Conservation (phyloP, 1,140 invertebrate species). For the Delia radicum region DNA sequence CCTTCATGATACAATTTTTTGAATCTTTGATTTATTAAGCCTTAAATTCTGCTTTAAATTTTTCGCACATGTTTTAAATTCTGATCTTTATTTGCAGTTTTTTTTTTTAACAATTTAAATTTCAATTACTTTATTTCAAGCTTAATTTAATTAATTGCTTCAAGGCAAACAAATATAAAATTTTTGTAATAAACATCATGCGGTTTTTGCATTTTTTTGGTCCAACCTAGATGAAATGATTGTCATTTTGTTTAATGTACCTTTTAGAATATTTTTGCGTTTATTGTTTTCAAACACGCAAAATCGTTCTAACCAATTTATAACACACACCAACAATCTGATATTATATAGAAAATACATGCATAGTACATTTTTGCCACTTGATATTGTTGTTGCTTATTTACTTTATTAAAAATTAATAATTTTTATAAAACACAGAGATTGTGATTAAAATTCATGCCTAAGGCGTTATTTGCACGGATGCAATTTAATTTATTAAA, state of each 20-base stretch:
- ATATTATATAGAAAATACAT: background rate
- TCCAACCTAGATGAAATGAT: background rate
- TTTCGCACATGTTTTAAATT: too few species aligned
- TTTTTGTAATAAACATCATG: background rate
- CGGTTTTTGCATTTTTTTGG: background rate
- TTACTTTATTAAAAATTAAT: constrained; percentile 52
- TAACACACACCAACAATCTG: background rate
- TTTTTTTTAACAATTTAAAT: too few species aligned
- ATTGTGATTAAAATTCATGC: constrained; percentile 30
- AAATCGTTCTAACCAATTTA: background rate
- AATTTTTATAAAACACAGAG: constrained; percentile 39
- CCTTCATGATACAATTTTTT: too few species aligned
- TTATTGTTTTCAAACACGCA: background rate
- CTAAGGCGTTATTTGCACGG: constrained; percentile 36
- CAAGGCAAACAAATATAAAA: constrained; percentile 6
- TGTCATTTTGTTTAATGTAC: background rate
- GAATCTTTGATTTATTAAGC: too few species aligned
- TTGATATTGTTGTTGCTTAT: constrained; percentile 36
- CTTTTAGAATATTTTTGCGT: background rate
- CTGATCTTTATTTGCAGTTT: too few species aligned
- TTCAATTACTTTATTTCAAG: too few species aligned
- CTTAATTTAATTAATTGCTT: constrained; percentile 46
- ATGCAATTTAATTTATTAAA: constrained; percentile 55
- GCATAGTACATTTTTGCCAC: constrained; percentile 1
- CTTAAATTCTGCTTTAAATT: too few species aligned